These are phyloP conservation scores for Avahi laniger DNA, from an alignment of 2,797 vertebrate species.

Conservation along the genomic window DNA sequence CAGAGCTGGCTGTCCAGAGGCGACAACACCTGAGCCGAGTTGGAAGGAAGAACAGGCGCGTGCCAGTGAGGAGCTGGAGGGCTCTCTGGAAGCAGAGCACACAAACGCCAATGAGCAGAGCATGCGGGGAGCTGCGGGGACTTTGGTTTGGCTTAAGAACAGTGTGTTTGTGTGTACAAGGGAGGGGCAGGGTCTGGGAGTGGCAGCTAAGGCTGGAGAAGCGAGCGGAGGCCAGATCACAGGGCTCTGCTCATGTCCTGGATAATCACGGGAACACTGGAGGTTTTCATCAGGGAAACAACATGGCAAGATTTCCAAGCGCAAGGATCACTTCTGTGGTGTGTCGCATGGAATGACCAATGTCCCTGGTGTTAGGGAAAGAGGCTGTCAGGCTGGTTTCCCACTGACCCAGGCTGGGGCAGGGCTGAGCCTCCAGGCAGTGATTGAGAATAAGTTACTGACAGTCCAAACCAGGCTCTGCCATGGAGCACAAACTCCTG, in stretches of 20 bases:
- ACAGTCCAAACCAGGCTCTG: not conserved
- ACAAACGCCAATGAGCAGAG: not conserved
- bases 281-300: not conserved
- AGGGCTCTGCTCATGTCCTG: not conserved
- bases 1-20: not conserved
- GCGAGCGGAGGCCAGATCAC: not conserved
- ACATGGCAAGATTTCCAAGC: not conserved
- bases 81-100: not conserved
- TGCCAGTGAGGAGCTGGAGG: not conserved
- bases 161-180: not conserved
- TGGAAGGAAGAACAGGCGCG: not conserved
- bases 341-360: not conserved
- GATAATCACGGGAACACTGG: not conserved
- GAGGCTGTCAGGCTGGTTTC: not conserved
- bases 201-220: not conserved
- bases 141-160: not conserved
- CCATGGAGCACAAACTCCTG: fast-evolving
- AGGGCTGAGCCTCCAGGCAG: not conserved
- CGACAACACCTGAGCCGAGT: not conserved
- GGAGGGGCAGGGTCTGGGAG: not conserved
- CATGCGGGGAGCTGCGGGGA: fast-evolving
- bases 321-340: not conserved
- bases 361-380: not conserved
- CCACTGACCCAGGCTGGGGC: no score
- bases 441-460: not conserved